Evolutionary conservation across 2,888 invertebrate genomes (phyloP).

Genomic region (Macrophya annulata): DNA sequence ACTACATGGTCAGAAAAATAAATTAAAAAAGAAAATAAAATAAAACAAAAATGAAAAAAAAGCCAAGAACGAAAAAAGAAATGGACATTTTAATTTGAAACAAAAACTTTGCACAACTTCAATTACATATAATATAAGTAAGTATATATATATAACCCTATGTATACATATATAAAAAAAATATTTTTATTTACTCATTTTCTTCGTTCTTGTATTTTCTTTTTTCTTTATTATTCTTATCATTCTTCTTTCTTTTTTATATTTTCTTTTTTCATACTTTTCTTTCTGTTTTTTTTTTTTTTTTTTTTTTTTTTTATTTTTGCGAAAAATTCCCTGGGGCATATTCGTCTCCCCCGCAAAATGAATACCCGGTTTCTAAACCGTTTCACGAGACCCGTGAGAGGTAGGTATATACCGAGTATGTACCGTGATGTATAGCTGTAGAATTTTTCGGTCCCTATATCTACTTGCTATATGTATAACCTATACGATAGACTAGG

Average conservation of each 20-base stretch:
- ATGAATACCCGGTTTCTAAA: constrained; percentile 3
- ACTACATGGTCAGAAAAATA: no score
- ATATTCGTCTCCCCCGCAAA: constrained; percentile 18
- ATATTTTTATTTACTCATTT: background rate
- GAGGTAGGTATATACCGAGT: background rate
- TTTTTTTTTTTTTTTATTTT: background rate
- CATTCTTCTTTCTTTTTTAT: background rate
- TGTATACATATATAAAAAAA: background rate
- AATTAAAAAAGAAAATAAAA: no score
- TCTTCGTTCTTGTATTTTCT: background rate
- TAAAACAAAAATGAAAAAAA: no score
- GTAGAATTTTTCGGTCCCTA: constrained; percentile 7
- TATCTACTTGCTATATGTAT: background rate
- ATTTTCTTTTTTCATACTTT: constrained; percentile 1
- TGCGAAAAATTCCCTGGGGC: background rate
- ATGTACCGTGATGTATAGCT: background rate
- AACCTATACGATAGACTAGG: no score
- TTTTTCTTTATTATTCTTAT: background rate
- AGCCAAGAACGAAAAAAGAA: background rate
- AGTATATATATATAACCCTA: background rate
- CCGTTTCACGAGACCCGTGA: constrained; percentile 29
- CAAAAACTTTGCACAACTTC: background rate
- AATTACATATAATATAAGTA: background rate
- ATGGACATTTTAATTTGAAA: background rate
- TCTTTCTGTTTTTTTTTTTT: constrained; percentile 58